A percentile compares a stretch with the other conserved stretches of the same genome.
Conservation (phyloP, 2,888 invertebrate genomes). For the Nudaria mundana region DNA sequence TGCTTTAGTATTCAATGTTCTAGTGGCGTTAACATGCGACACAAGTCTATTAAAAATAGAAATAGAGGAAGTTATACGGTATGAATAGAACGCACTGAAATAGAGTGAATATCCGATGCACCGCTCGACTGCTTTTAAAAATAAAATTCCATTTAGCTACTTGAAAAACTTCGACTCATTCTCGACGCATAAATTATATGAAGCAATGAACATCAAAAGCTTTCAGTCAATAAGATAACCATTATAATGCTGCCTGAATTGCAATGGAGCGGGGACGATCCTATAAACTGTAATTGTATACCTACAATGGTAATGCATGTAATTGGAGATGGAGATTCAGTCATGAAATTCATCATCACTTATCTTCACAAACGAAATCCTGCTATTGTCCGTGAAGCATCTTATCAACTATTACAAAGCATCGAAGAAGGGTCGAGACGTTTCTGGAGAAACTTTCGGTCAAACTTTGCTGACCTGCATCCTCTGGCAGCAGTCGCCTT, state of each 20-base stretch:
- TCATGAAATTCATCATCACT: no score
- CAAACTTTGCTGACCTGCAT: no score
- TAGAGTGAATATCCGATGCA: constrained; percentile 54
- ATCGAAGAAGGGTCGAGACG: no score
- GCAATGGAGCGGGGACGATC: not conserved
- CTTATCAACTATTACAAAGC: no score
- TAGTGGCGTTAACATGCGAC: constrained; percentile 54
- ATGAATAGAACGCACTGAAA: constrained; percentile 61
- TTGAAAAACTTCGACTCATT: constrained; percentile 13
- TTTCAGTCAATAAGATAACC: not conserved
- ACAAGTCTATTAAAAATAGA: constrained; percentile 58
- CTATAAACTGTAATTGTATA: no score
- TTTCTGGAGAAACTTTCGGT: no score
- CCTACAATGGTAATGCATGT: no score
- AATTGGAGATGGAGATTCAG: no score
- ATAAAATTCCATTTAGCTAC: constrained; percentile 27
- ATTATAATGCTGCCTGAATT: not conserved
- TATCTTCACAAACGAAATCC: no score
- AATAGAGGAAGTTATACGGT: constrained; percentile 58
- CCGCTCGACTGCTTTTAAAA: constrained; percentile 36
- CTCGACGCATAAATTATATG: constrained; percentile 7
- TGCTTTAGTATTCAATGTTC: constrained; percentile 51
- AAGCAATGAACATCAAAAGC: not conserved
- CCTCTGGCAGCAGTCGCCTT: no score
- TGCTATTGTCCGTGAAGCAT: no score